Evolutionary conservation across 2,888 invertebrate genomes (phyloP).

Genomic region (Reticulitermes lucifugus): DNA sequence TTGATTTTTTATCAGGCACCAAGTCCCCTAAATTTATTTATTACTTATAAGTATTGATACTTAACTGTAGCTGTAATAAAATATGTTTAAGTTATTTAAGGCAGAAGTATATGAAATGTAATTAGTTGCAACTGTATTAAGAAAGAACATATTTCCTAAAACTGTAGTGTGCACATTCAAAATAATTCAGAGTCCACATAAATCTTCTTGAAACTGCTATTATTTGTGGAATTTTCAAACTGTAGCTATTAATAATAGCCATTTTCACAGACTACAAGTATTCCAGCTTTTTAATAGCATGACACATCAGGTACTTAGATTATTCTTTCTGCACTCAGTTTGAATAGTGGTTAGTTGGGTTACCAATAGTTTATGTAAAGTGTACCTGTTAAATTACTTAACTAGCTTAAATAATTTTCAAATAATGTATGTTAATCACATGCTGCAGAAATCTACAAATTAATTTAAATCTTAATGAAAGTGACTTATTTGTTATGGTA

Average conservation of each 20-base stretch:
- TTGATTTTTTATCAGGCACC: background rate
- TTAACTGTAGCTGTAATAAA: background rate
- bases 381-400: background rate
- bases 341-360: constrained; percentile 17
- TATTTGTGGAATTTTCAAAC: background rate
- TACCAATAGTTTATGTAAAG: constrained; percentile 1
- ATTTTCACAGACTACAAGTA: background rate
- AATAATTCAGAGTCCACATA: background rate
- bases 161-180: background rate
- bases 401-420: background rate
- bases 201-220: background rate
- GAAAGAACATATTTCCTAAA: background rate
- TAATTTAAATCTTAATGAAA: background rate
- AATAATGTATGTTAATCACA: background rate
- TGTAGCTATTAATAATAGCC: background rate
- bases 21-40: background rate
- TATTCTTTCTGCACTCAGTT: background rate
- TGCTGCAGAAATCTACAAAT: background rate
- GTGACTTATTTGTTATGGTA: background rate
- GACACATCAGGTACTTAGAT: background rate
- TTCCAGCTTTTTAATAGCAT: background rate
- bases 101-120: background rate
- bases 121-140: background rate
- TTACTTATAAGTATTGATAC: background rate
- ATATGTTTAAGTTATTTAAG: too few relatives aligned